These are phyloP conservation scores for Drosophila serrata DNA, from an alignment of 1,140 invertebrate genomes.

Conservation along the genomic window DNA sequence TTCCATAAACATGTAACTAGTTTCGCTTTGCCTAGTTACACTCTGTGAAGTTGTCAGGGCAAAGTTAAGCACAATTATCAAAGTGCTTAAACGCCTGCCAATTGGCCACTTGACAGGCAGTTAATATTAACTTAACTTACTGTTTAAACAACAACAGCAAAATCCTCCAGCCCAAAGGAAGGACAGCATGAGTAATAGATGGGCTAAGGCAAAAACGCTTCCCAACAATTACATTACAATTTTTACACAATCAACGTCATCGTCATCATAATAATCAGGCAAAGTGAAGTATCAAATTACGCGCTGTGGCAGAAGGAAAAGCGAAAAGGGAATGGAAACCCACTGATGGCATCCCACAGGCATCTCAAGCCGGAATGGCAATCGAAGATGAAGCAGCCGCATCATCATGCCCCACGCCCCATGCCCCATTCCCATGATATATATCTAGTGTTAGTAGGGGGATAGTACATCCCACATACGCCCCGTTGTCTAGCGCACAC, in stretches of 20 bases:
- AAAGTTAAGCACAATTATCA: constrained; percentile 48
- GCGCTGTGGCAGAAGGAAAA: constrained; percentile 32
- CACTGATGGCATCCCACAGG: constrained; percentile 48
- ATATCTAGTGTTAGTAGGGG: constrained; percentile 4
- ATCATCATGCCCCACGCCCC: constrained; percentile 34
- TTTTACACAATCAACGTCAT: constrained; percentile 82
- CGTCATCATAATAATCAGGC: constrained; percentile 79
- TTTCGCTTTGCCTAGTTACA: neutral
- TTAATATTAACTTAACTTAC: constrained; percentile 48
- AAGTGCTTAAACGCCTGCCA: constrained; percentile 55
- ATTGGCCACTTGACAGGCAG: constrained; percentile 65
- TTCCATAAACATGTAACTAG: neutral
- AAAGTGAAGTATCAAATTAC: constrained; percentile 84
- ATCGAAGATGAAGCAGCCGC: constrained; percentile 62
- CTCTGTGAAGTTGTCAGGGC: neutral
- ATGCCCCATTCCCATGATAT: constrained; percentile 12
- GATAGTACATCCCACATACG: constrained; percentile 57
- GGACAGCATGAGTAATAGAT: constrained; percentile 1
- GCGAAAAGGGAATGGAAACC: constrained; percentile 14
- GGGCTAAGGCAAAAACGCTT: constrained; percentile 48
- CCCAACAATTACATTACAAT: constrained; percentile 80
- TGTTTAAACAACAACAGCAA: constrained; percentile 52
- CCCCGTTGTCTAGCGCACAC: constrained; percentile 38
- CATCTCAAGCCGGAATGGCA: constrained; percentile 55
- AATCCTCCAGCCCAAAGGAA: neutral